These are phyloP conservation scores for Drosophila lacicola DNA, from an alignment of 2,888 invertebrate species.

Conservation along the genomic window DNA sequence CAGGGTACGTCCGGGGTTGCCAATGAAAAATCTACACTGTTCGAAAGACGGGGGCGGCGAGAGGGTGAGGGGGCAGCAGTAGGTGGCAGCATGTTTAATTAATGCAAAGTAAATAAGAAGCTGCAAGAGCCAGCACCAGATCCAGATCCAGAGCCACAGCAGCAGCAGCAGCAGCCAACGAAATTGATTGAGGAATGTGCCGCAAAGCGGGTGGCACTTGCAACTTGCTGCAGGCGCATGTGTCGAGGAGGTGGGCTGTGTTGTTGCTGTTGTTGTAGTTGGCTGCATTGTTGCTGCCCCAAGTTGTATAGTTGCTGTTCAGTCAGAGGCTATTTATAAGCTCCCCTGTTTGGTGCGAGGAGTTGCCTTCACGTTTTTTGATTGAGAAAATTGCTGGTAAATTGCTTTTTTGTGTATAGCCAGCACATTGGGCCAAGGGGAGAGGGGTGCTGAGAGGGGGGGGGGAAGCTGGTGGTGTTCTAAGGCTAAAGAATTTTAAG, in stretches of 20 bases:
- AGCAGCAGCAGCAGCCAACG: conserved; percentile 49
- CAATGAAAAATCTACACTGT: conserved; percentile 65
- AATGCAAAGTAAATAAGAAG: conserved; percentile 81
- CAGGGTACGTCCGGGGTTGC: conserved; percentile 31
- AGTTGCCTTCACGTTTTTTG: conserved; percentile 57
- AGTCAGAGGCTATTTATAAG: conserved; percentile 73
- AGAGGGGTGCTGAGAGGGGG: too few relatives aligned
- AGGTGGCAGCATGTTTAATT: conserved; percentile 80
- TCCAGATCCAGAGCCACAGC: conserved; percentile 9
- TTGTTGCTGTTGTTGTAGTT: not conserved
- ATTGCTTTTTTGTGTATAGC: conserved; percentile 72
- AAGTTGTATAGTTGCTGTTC: conserved; percentile 34
- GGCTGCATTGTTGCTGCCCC: conserved; percentile 58
- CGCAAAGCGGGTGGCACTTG: conserved; percentile 64
- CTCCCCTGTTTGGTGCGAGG: conserved; percentile 27
- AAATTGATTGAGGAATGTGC: conserved; percentile 78
- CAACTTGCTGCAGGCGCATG: not conserved
- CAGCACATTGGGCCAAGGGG: too few relatives aligned
- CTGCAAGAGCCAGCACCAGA: conserved; percentile 26
- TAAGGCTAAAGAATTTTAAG: conserved; percentile 32
- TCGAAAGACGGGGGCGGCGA: not conserved
- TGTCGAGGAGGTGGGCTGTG: not conserved
- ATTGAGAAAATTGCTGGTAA: conserved; percentile 79
- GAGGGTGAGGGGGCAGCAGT: conserved; percentile 20
- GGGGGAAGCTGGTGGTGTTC: not conserved